Base-by-base conservation (phyloP, 2,797 vertebrate genomes). In the Sebastes jordani region DNA sequence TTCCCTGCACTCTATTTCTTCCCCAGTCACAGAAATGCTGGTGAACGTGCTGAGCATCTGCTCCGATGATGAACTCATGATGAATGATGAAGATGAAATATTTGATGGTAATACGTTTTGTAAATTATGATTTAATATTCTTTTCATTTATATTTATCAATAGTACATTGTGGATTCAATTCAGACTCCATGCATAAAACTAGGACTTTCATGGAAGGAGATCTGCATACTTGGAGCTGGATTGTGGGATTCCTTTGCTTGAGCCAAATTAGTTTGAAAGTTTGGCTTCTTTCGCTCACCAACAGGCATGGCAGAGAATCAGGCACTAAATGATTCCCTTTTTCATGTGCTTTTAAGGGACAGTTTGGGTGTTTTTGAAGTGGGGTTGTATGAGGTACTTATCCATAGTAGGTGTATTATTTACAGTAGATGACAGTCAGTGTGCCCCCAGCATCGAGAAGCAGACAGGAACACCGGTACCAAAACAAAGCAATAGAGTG, bases 21-120 rank as follows among this genome's bases (percentile, higher is more conserved):
- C 76, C 87, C 52, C 91, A 99, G 98, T 99, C 93, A 99, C 98
- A 72, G 98, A 99, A 92, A 99, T 99, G 98, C 96, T 99, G 95
- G 98, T 99, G 80, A 99, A 99, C 0, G 97, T 99, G 89, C 95
- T 99, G 91, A 99, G 98, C 90, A 99, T 99, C 95, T 99, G 98
- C 94, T 99, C 98, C 9, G 98, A 99, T 62, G 98, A 99, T 88
- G 98, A 99, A 83, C 90, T 99, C 34, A 98, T 98, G 89, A 98
- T 98, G 89, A 98, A 98, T 42, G 98, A 99, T 72, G 98, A 97
- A 93, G 98, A 99, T 27, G 98, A 98, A 82, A 95, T 96, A 77
- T 98, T 98, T 93, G 98, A 99, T 90, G 98, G 98, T 99, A 95
- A 96, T 96, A 93, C 2, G 68, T 32, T 23, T 68, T 60, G 22